phyloP scores from a whole-genome alignment of 2,797 vertebrate genomes.

The Macropus fuliginosus region DNA sequence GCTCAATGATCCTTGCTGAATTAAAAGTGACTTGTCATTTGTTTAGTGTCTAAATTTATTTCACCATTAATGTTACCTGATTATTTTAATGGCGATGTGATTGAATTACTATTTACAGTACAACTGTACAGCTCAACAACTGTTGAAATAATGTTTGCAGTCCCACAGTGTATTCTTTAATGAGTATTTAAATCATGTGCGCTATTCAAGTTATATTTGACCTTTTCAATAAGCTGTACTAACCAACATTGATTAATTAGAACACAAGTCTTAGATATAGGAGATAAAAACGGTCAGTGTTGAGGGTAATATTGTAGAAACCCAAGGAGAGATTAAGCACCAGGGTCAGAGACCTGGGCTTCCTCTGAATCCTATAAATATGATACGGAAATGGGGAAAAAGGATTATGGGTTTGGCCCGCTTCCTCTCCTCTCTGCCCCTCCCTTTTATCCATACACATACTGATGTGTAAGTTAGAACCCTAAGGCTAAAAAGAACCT shows the following conservation, averaged over 20 bases:
- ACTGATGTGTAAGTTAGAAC: neutral
- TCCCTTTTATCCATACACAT: fast-evolving
- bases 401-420: neutral
- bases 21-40: neutral
- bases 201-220: constrained; percentile 55
- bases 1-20: neutral
- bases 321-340: neutral
- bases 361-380: neutral
- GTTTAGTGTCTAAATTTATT: neutral
- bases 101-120: neutral
- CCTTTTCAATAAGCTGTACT: constrained; percentile 53
- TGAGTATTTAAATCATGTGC: constrained; percentile 36
- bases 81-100: neutral
- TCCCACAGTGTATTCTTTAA: constrained; percentile 42
- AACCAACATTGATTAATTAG: constrained; percentile 58
- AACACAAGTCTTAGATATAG: constrained; percentile 11
- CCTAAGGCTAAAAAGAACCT: neutral
- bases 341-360: neutral
- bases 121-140: constrained; percentile 8
- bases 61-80: neutral
- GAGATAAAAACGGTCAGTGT: constrained; percentile 5
- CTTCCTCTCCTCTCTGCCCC: neutral
- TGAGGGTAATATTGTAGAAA: neutral
- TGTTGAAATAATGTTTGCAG: constrained; percentile 29
- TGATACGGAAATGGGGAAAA: neutral